A percentile compares a stretch with the other conserved stretches of the same genome.
Evolutionary conservation across 1,140 invertebrate species (phyloP).

Genomic region (Frieseomelitta varia): DNA sequence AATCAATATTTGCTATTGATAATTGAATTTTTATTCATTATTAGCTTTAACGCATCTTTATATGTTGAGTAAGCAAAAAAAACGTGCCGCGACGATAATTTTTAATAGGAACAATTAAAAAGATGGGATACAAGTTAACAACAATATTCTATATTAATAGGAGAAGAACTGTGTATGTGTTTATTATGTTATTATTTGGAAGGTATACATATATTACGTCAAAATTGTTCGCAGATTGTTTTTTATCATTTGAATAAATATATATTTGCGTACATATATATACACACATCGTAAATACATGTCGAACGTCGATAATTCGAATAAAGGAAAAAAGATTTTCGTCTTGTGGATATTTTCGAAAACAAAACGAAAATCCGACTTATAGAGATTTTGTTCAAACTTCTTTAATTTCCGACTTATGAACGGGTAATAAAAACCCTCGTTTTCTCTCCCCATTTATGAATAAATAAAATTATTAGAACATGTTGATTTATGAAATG

Average conservation of each 20-base stretch:
- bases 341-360: too few relatives aligned
- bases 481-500: too few relatives aligned
- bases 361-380: too few relatives aligned
- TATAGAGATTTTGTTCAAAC: too few relatives aligned
- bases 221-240: conserved; percentile 77
- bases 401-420: too few relatives aligned
- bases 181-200: conserved; percentile 24
- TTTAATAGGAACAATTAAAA: neutral
- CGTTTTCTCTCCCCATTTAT: too few relatives aligned
- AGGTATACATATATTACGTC: conserved; percentile 37
- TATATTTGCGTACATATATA: conserved; percentile 68
- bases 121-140: neutral
- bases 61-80: neutral
- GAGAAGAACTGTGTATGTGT: conserved; percentile 34
- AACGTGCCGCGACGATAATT: conserved; percentile 1
- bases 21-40: conserved; percentile 44
- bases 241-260: conserved; percentile 75
- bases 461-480: too few relatives aligned
- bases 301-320: too few relatives aligned
- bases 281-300: neutral
- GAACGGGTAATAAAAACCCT: too few relatives aligned
- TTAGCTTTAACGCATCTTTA: conserved; percentile 56
- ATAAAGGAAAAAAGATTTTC: too few relatives aligned
- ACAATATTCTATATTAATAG: neutral
- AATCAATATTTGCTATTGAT: conserved; percentile 22